These are phyloP conservation scores for Dinocampus coccinellae DNA, from an alignment of 2,888 invertebrate genomes.

Conservation along the genomic window DNA sequence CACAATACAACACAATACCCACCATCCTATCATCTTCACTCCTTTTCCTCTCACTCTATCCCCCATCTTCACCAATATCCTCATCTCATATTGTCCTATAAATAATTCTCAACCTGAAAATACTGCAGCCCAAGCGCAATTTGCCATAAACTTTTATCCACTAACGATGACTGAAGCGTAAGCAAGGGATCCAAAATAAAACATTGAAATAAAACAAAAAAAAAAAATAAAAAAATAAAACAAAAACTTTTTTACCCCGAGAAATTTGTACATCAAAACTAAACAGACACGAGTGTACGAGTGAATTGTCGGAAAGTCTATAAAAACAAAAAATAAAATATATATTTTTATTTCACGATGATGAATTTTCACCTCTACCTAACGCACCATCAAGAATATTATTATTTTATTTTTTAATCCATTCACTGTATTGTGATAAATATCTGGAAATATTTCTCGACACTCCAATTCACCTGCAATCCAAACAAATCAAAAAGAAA, in stretches of 20 bases:
- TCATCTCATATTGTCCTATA: not conserved
- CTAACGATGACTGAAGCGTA: slow-evolving; percentile 24
- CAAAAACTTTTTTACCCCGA: slow-evolving; percentile 10
- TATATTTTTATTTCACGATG: not conserved
- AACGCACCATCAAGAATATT: slow-evolving; percentile 4
- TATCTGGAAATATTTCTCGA: too few relatives aligned
- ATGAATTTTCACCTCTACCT: not conserved
- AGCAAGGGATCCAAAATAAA: not conserved
- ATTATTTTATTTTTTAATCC: slow-evolving; percentile 10
- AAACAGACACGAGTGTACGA: slow-evolving; percentile 13
- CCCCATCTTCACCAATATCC: not conserved
- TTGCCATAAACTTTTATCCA: slow-evolving; percentile 25
- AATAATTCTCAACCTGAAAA: slow-evolving; percentile 18
- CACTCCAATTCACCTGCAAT: too few relatives aligned
- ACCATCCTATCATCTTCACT: too few relatives aligned
- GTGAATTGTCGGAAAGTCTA: slow-evolving; percentile 30
- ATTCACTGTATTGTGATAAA: too few relatives aligned
- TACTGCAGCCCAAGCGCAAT: slow-evolving; percentile 11
- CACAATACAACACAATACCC: too few relatives aligned
- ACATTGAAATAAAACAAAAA: not conserved
- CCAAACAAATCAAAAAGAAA: not conserved
- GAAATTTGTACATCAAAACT: slow-evolving; percentile 26
- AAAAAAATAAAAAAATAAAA: not conserved
- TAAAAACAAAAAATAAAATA: not conserved
- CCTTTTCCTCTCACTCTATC: not conserved